Evolutionary conservation across 2,888 invertebrate genomes (phyloP).

Genomic region (Harpalus rufipes): DNA sequence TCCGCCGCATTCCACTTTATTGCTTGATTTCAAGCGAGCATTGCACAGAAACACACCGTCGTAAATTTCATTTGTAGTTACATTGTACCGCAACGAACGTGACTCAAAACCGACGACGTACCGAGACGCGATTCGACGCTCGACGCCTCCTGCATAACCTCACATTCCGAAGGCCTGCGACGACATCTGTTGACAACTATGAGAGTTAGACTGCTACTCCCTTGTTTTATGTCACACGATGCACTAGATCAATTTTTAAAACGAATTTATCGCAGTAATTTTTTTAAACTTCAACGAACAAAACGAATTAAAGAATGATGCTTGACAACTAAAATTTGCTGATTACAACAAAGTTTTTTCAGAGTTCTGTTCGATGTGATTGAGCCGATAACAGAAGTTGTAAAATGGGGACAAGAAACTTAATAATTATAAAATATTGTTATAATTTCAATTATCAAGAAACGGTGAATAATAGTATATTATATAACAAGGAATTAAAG

Average conservation of each 20-base stretch:
- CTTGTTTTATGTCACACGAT: conserved; percentile 47
- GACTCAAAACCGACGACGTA: conserved; percentile 44
- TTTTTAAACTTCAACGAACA: conserved; percentile 23
- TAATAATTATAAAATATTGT: no score
- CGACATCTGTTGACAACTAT: conserved; percentile 55
- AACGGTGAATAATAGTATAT: no score
- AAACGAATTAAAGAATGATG: conserved; percentile 20
- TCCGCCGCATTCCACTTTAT: conserved; percentile 56
- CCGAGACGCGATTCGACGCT: conserved; percentile 26
- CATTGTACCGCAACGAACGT: conserved; percentile 51
- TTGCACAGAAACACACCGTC: conserved; percentile 43
- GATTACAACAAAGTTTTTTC: not conserved
- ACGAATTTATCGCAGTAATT: conserved; percentile 18
- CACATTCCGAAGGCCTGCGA: not conserved
- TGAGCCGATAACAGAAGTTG: not conserved
- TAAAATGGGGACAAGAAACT: not conserved
- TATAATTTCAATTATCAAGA: no score
- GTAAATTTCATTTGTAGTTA: conserved; percentile 63
- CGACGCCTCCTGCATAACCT: conserved; percentile 34
- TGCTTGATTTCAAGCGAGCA: conserved; percentile 57
- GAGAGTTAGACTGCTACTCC: conserved; percentile 21
- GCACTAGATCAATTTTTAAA: conserved; percentile 40
- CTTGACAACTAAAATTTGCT: conserved; percentile 17
- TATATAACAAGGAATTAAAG: no score
- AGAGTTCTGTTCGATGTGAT: not conserved